Evolutionary conservation across 1,140 invertebrate species (phyloP).

Genomic region (Manduca sexta): DNA sequence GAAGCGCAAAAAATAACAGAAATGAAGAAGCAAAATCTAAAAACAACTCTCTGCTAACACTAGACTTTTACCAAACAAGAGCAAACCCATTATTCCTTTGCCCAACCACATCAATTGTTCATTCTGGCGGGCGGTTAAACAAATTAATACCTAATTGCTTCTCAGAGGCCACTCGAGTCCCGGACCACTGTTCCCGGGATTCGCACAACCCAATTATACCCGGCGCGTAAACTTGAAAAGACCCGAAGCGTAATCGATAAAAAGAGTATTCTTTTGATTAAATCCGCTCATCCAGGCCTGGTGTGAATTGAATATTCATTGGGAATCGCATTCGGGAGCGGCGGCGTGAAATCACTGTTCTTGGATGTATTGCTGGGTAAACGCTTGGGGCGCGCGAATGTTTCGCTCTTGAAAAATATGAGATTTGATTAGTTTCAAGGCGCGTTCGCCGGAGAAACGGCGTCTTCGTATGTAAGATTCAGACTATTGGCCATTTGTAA

Average conservation of each 20-base stretch:
- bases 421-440: no score
- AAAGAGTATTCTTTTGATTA: slow-evolving; percentile 21
- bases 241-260: slow-evolving; percentile 8
- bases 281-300: slow-evolving; percentile 4
- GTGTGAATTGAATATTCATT: slow-evolving; percentile 7
- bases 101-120: slow-evolving; percentile 40
- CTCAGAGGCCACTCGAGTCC: slow-evolving; percentile 9
- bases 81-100: slow-evolving; percentile 25
- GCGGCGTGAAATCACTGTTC: no score
- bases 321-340: no score
- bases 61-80: slow-evolving; percentile 5
- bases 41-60: no score
- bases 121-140: slow-evolving; percentile 33
- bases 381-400: no score
- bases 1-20: no score
- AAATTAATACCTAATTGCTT: slow-evolving; percentile 42
- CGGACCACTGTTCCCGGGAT: slow-evolving; percentile 2
- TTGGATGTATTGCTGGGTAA: no score
- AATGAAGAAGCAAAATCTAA: no score
- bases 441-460: no score
- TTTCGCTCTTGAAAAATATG: no score
- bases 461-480: no score
- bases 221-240: slow-evolving; percentile 10
- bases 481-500: no score
- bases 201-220: slow-evolving; percentile 20